phyloP scores from a whole-genome alignment of 2,113 vertebrate genomes.

The Vimba vimba region DNA sequence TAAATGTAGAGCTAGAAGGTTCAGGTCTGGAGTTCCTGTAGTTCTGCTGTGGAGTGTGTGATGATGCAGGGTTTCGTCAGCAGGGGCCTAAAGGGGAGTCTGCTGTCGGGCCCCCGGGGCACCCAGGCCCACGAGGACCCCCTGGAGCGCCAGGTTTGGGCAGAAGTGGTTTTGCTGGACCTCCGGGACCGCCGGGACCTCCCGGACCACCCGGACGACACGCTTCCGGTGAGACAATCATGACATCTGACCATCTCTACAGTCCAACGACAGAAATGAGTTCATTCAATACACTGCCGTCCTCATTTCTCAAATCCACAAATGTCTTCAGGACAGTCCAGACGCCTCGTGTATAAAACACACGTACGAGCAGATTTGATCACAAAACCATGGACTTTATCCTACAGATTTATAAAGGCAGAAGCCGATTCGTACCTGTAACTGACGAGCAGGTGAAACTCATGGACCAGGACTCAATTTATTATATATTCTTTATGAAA shows the following conservation, averaged over 20 bases:
- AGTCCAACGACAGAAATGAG: background rate
- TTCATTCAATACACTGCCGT: background rate
- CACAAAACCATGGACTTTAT: no score
- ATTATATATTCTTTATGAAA: no score
- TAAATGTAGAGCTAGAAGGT: background rate
- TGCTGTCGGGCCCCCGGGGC: constrained; percentile 83
- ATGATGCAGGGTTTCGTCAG: background rate
- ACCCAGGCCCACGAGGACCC: constrained; percentile 83
- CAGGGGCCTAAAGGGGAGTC: constrained; percentile 93
- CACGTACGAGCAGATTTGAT: no score
- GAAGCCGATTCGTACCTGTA: no score
- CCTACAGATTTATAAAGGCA: no score
- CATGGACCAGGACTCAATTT: no score
- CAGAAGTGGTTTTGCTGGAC: constrained; percentile 83
- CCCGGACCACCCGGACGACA: constrained; percentile 77
- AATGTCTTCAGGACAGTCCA: background rate
- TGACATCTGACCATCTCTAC: background rate
- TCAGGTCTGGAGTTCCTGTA: background rate
- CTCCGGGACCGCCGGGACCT: constrained; percentile 82
- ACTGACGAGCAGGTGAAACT: no score
- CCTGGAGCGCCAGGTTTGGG: constrained; percentile 88
- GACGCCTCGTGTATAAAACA: no score
- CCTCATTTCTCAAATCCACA: no score
- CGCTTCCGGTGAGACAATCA: constrained; percentile 75
- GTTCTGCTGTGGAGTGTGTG: background rate